A percentile compares a stretch with the other conserved stretches of the same genome.
These are phyloP conservation scores for Phoxinus phoxinus DNA, from an alignment of 2,113 vertebrate species.

Conservation along the genomic window DNA sequence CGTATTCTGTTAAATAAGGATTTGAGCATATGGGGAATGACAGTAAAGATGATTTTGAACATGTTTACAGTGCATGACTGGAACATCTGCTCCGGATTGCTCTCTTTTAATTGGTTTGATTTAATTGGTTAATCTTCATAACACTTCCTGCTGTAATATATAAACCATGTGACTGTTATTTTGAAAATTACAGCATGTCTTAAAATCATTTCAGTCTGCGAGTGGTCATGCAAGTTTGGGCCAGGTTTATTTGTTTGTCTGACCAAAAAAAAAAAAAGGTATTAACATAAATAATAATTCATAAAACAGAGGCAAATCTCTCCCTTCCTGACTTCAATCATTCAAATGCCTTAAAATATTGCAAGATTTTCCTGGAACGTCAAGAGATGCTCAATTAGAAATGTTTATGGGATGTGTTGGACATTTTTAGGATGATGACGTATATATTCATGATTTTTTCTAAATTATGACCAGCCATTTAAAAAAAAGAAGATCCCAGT, in stretches of 20 bases:
- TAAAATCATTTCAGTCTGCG: neutral
- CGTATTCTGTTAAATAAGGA: neutral
- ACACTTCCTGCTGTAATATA: neutral
- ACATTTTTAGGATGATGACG: no score
- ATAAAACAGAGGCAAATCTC: neutral
- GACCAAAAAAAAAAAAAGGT: neutral
- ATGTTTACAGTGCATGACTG: constrained; percentile 35
- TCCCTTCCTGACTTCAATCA: no score
- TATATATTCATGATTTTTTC: no score
- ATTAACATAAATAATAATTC: neutral
- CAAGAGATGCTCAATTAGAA: no score
- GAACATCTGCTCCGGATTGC: constrained; percentile 27
- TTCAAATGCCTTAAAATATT: no score
- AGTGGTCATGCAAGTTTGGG: neutral
- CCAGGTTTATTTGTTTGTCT: neutral
- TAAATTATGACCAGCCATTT: no score
- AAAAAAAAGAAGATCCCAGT: no score
- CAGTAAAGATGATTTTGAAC: constrained; percentile 39
- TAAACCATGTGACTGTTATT: neutral
- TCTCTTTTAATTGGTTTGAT: constrained; percentile 27
- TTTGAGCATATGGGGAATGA: constrained; percentile 44
- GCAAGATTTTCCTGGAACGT: no score
- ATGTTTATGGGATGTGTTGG: no score
- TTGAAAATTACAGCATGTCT: neutral
- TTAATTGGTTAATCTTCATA: neutral